Evolutionary conservation across 2,113 vertebrate genomes (phyloP).

Genomic region (Cavia aperea): DNA sequence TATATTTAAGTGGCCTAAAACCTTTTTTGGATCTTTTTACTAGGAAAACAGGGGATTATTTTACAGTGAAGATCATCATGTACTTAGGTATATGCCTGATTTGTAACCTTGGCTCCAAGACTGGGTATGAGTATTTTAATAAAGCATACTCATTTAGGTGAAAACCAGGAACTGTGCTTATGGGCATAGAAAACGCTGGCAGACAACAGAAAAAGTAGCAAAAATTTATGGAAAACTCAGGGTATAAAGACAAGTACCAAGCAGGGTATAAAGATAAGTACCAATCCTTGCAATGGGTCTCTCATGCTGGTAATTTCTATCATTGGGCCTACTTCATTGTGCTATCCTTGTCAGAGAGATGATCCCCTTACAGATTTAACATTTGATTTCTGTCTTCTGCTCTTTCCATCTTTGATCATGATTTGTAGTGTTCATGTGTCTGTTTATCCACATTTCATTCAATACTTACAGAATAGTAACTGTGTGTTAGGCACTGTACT

Average conservation of each 20-base stretch:
- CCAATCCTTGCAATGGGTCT: background rate
- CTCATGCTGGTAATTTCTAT: background rate
- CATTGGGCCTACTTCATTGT: background rate
- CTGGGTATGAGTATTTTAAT: background rate
- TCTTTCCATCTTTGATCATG: background rate
- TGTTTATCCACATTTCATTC: constrained; percentile 27
- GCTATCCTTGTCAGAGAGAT: background rate
- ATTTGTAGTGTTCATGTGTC: background rate
- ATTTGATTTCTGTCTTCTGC: background rate
- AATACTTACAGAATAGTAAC: background rate
- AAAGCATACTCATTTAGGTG: background rate
- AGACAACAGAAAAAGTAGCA: constrained; percentile 5
- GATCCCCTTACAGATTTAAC: background rate
- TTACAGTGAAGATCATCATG: background rate
- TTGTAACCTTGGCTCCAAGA: background rate
- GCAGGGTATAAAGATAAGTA: background rate
- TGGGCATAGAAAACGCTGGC: background rate
- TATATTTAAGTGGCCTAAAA: background rate
- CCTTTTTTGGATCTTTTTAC: background rate
- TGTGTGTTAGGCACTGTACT: background rate
- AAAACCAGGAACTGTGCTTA: background rate
- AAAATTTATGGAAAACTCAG: constrained; percentile 21
- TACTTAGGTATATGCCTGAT: background rate
- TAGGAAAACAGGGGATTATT: background rate
- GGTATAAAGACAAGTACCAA: background rate